phyloP scores from a whole-genome alignment of 2,113 vertebrate genomes.

The Grallaria varia region DNA sequence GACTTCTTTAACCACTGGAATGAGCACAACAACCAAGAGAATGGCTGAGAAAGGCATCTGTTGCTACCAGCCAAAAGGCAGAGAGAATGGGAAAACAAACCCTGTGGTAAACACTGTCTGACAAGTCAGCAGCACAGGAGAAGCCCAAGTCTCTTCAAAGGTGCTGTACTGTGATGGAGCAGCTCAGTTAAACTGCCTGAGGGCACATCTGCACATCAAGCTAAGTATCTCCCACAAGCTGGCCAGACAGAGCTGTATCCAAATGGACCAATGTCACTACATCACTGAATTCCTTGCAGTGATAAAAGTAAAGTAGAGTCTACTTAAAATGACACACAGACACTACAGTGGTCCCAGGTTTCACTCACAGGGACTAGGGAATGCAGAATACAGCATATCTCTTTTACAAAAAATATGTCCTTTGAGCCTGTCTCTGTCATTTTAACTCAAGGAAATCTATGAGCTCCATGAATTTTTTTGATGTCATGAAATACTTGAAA shows the following conservation, averaged over 20 bases:
- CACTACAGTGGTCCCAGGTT: background rate
- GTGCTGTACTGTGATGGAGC: fast-evolving
- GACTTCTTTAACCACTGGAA: background rate
- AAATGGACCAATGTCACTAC: background rate
- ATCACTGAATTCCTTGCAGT: background rate
- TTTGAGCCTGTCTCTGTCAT: background rate
- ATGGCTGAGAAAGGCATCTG: background rate
- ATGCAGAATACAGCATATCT: background rate
- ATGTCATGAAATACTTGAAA: background rate
- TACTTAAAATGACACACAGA: background rate
- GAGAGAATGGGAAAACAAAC: background rate
- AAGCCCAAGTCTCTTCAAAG: background rate
- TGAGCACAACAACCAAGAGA: background rate
- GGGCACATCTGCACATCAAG: background rate
- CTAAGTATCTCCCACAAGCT: background rate
- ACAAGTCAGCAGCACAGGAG: background rate
- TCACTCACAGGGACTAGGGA: background rate
- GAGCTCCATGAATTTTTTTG: background rate
- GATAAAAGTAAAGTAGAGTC: background rate
- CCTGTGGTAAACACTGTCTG: background rate
- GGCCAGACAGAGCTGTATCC: background rate
- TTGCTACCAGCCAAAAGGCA: background rate
- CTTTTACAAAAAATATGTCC: background rate
- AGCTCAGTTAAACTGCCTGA: background rate
- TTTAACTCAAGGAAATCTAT: background rate